Evolutionary conservation across 2,113 vertebrate genomes (phyloP), one percentile per base, ranked within the genome.

Genomic region (Triplophysa dalaica): DNA sequence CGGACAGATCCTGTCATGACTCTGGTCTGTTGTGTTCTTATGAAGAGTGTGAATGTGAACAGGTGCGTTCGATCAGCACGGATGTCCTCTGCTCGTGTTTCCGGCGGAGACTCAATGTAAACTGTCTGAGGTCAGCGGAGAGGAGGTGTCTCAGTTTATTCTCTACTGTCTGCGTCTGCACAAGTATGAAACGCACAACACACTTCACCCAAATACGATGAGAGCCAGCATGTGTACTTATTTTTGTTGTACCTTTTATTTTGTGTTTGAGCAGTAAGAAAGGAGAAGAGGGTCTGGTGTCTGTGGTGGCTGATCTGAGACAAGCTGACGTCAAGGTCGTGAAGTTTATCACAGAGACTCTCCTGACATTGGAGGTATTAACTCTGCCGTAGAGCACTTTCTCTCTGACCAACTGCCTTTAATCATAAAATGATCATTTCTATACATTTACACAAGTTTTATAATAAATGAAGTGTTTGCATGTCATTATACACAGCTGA

Each of bases 41-140:
- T 24, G 9, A n/a, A 5, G n/a, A 0, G n/a, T 58, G 50, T 33
- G 9, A 77, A 11, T 77, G 21, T 33, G 1, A 19, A 2, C 84
- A 93, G 92, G 92, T 85, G 83, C 87, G 2, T 93, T 91, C 61
- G 93, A 94, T 79, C 92, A 88, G 45, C 88, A 91, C 24, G 92
- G 92, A 4, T 91, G 85, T 78, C 89, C 90, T 13, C 66, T 94
- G 83, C 60, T 93, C 1, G 1, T 93, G 54, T 93, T 94, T 66
- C 92, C 93, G 0, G 82, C 68, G 0, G 90, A 90, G 0, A 70
- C 75, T 62, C 92, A 92, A 8, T 19, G 4, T 52, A 89, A 77
- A 54, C 85, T 94, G 1, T 5, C 73, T 1, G 74, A 86, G 0
- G 75, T 92, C 75, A 87, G 82, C 83, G 88, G 81, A 70, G 85